phyloP scores from a whole-genome alignment of 2,888 invertebrate genomes.

The Folsomia candida region DNA sequence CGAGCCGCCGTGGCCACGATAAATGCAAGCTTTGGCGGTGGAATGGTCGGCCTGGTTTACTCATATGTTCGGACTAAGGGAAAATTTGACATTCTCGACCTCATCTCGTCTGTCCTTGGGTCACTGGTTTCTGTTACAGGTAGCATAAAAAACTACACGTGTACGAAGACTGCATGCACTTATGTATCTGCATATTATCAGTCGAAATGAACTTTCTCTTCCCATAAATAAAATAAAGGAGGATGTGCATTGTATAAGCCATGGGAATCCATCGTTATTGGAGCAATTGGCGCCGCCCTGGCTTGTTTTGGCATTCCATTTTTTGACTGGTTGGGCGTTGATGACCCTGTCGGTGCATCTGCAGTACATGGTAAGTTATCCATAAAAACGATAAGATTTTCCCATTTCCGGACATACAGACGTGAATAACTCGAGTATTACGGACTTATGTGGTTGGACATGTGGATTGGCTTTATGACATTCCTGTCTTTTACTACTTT shows the following conservation, averaged over 20 bases:
- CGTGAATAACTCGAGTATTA: too few relatives aligned
- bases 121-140: slow-evolving; percentile 83
- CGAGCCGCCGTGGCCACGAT: slow-evolving; percentile 86
- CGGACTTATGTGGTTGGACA: too few relatives aligned
- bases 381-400: too few relatives aligned
- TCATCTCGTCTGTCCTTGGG: slow-evolving; percentile 84
- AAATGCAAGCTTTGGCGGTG: slow-evolving; percentile 87
- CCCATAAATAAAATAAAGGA: too few relatives aligned
- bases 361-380: slow-evolving; percentile 75
- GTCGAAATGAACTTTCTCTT: too few relatives aligned
- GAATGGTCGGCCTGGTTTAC: slow-evolving; percentile 66
- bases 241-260: slow-evolving; percentile 81
- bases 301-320: slow-evolving; percentile 70
- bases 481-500: not conserved
- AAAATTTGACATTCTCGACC: slow-evolving; percentile 75
- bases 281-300: slow-evolving; percentile 72
- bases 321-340: slow-evolving; percentile 74
- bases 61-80: slow-evolving; percentile 67
- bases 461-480: not conserved
- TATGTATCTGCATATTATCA: too few relatives aligned
- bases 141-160: too few relatives aligned
- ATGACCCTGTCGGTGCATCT: slow-evolving; percentile 88
- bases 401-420: too few relatives aligned
- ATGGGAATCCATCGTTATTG: slow-evolving; percentile 83
- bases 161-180: not conserved